phyloP scores from a whole-genome alignment of 2,797 vertebrate species.

The Sparidentex hasta region DNA sequence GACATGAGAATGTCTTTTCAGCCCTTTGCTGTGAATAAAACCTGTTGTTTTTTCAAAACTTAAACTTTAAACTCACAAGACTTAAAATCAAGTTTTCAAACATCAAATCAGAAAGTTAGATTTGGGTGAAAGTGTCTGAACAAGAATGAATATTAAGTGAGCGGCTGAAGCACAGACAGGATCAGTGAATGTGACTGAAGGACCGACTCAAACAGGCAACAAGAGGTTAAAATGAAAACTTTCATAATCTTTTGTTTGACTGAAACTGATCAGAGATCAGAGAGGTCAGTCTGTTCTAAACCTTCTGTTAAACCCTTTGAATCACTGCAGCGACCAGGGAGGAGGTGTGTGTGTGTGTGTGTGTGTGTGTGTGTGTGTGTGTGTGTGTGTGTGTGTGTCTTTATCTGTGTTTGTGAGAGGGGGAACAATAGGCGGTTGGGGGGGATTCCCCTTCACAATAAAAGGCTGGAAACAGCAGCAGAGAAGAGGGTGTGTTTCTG shows the following conservation, averaged over 20 bases:
- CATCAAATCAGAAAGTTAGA: background rate
- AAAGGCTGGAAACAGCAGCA: background rate
- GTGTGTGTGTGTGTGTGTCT: conserved; percentile 4
- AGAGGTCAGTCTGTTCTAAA: conserved; percentile 7
- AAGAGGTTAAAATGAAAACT: conserved; percentile 14
- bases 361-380: conserved; percentile 2
- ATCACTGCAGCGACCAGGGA: background rate
- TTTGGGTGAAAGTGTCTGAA: background rate
- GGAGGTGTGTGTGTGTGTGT: conserved; percentile 1
- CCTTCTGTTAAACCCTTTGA: background rate
- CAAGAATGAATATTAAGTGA: too few species aligned
- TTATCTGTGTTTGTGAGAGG: conserved; percentile 7
- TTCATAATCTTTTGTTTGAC: conserved; percentile 24
- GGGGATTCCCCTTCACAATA: conserved; percentile 18
- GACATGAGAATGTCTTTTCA: background rate
- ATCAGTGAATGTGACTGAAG: too few species aligned
- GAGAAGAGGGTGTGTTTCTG: background rate
- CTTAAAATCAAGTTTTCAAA: background rate
- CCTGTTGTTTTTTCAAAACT: too few species aligned
- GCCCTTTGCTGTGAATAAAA: background rate
- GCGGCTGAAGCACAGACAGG: too few species aligned
- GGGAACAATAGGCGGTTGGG: conserved; percentile 19
- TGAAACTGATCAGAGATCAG: background rate
- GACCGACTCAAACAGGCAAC: background rate
- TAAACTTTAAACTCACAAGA: background rate